Conservation (phyloP, 2,797 vertebrate genomes). For the Lacerta bilineata region DNA sequence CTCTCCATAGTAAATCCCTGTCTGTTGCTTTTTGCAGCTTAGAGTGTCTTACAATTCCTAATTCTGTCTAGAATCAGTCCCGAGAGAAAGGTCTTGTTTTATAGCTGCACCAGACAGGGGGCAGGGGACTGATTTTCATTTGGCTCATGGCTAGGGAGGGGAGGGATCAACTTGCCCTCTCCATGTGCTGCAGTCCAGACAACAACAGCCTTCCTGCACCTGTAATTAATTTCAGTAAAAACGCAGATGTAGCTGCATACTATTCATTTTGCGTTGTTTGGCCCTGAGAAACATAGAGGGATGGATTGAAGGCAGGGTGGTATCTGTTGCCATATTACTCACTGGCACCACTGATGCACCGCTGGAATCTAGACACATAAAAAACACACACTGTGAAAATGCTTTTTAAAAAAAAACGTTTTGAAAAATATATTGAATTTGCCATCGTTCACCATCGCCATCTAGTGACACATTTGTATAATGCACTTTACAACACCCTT, state of each 20-base stretch:
- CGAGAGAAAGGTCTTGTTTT: neutral
- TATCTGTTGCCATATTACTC: neutral
- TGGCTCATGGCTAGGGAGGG: neutral
- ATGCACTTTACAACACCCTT: too few relatives aligned
- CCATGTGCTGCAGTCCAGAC: neutral
- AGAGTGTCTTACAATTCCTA: slow-evolving; percentile 8
- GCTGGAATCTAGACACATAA: too few relatives aligned
- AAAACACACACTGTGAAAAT: too few relatives aligned
- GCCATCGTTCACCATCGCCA: too few relatives aligned
- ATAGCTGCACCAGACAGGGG: too few relatives aligned
- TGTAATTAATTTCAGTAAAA: neutral
- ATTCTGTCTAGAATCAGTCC: neutral
- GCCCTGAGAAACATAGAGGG: neutral
- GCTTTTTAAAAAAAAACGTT: too few relatives aligned
- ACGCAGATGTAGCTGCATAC: neutral
- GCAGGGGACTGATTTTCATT: neutral
- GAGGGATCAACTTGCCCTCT: neutral
- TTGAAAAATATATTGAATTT: too few relatives aligned
- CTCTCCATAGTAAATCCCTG: neutral
- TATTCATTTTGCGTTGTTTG: neutral
- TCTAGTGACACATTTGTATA: too few relatives aligned
- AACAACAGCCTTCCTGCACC: neutral
- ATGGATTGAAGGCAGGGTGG: too few relatives aligned
- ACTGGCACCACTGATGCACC: too few relatives aligned
- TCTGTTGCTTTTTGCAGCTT: neutral